Evolutionary conservation across 1,140 invertebrate species (phyloP), one percentile per base, ranked within the genome.

Genomic region (Aradophagus sp.): DNA sequence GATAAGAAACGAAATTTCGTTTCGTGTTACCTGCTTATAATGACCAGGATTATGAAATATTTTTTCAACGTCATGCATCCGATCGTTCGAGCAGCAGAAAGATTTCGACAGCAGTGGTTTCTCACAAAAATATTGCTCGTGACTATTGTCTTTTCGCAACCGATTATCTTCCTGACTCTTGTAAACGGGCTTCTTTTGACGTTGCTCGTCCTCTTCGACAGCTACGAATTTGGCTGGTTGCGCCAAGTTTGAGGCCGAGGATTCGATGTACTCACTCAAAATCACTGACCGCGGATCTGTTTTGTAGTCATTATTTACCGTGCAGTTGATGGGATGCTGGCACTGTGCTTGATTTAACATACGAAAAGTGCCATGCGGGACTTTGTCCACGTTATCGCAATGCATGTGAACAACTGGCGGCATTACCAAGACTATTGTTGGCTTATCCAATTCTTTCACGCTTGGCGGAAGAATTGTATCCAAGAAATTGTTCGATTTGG

Each of bases 191-290:
- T 32, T 32, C 14, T 48, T 58, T 8, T 42, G 35, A 12, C 45
- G 27, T 3, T 50, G 31, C 5, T 68, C 38, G 5, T 71, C 48
- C 27, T 55, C 52, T 31, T 69, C 76, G 0, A 71, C 11, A 13
- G 74, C 74, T 11, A 73, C 29, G 31, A 56, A 77, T 23, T 77
- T 77, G 5, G 50, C 12, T n/a, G 76, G 74, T 34, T 76, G 76
- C 2, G 42, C 38, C 1, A 62, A 6, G 5, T 42, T n/a, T 20
- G 47, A 31, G 6, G 6, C 10, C 8, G 44, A 50, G 2, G 36
- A 26, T 4, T 53, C 47, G 5, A 20, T 11, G 15, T 4, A 35
- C 23, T 70, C 48, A 19, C 12, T 70, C 5, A 50, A 3, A 16
- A 56, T n/a, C 0, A 44, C 61, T 20, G 42, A 10, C 13, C 41